Percentiles rank a stretch among this genome's conserved stretches.
These are phyloP conservation scores for Echiichthys vipera DNA, from an alignment of 2,797 vertebrate genomes.

Conservation along the genomic window DNA sequence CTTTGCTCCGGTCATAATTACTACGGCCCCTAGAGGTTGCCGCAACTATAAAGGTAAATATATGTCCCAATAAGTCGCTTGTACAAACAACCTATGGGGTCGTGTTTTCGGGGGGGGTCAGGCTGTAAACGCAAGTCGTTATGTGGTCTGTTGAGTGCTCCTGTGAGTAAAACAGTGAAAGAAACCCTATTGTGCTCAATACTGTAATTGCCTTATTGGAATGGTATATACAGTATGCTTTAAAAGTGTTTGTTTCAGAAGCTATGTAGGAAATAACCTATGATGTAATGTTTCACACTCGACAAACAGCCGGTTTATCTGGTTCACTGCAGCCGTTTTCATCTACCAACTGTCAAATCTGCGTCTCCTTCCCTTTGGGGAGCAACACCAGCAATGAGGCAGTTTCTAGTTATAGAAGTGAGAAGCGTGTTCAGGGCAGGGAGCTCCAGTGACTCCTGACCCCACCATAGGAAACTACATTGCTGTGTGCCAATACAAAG, in stretches of 20 bases:
- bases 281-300: slow-evolving; percentile 9
- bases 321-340: slow-evolving; percentile 51
- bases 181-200: background rate
- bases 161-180: background rate
- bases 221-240: background rate
- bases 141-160: background rate
- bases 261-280: background rate
- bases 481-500: background rate
- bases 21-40: too few species aligned
- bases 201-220: background rate
- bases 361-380: slow-evolving; percentile 34
- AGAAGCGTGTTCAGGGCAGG: slow-evolving; percentile 29
- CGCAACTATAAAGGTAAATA: too few species aligned
- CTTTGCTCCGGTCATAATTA: too few species aligned
- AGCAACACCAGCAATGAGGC: slow-evolving; percentile 31
- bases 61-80: too few species aligned
- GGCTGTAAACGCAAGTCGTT: background rate
- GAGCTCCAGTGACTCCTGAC: slow-evolving; percentile 30
- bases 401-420: slow-evolving; percentile 46
- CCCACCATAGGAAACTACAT: slow-evolving; percentile 31
- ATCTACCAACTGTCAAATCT: slow-evolving; percentile 33
- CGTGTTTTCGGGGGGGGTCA: too few species aligned
- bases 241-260: slow-evolving; percentile 6
- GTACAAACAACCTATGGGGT: too few species aligned
- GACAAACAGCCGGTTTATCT: slow-evolving; percentile 24